Conservation (phyloP, 2,797 vertebrate species). For the Alosa sapidissima region DNA sequence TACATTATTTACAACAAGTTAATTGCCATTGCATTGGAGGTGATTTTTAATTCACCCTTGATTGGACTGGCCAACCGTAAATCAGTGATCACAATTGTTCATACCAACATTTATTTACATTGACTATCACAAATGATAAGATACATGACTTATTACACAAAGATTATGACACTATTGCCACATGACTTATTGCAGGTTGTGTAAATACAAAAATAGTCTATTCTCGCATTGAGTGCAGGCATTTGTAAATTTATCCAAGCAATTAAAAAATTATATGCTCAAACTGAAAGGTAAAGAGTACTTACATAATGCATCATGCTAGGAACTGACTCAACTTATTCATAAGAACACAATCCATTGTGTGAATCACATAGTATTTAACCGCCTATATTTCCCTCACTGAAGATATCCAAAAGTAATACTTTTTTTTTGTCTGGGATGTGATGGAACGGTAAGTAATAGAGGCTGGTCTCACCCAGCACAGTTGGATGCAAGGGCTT, state of each 20-base stretch:
- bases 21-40: background rate
- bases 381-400: background rate
- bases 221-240: background rate
- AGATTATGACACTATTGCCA: background rate
- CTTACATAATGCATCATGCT: background rate
- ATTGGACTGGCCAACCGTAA: background rate
- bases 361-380: background rate
- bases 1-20: background rate
- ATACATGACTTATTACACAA: background rate
- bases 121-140: background rate
- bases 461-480: background rate
- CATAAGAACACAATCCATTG: background rate
- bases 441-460: constrained; percentile 4
- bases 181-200: background rate
- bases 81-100: background rate
- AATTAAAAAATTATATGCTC: background rate
- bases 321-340: background rate
- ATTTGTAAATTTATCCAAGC: background rate
- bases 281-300: no score
- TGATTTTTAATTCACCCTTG: background rate
- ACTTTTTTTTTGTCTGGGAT: background rate
- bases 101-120: background rate
- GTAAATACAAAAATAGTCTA: background rate
- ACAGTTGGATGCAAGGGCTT: constrained; percentile 21
- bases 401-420: background rate